phyloP scores from a whole-genome alignment of 2,797 vertebrate genomes.

The Argya squamiceps region DNA sequence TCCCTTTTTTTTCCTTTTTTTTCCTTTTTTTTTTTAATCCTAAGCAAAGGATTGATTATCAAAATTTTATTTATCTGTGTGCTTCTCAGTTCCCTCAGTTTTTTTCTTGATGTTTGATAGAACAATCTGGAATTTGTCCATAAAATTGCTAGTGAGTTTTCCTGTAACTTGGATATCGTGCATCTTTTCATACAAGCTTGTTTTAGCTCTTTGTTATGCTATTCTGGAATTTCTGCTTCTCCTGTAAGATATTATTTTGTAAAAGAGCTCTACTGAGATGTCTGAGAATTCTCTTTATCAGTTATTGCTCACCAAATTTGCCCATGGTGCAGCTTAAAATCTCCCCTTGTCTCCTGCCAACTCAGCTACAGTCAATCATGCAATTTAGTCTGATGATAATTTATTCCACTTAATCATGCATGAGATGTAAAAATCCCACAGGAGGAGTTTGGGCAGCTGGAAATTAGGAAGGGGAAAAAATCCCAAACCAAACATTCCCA shows the following conservation, averaged over 20 bases:
- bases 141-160: neutral
- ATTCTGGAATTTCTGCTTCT: neutral
- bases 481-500: conserved; percentile 17
- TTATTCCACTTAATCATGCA: conserved; percentile 35
- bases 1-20: neutral
- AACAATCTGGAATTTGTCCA: neutral
- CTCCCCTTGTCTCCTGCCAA: neutral
- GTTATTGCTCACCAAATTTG: neutral
- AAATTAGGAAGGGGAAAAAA: neutral
- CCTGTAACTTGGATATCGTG: neutral
- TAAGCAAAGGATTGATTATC: neutral
- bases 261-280: neutral
- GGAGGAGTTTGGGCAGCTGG: neutral
- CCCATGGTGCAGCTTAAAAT: neutral
- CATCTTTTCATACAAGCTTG: neutral
- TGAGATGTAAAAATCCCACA: neutral
- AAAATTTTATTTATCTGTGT: neutral
- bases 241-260: neutral
- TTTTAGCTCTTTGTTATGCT: neutral
- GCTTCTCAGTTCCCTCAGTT: fast-evolving
- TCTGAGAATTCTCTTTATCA: neutral
- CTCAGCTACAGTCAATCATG: neutral
- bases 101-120: neutral
- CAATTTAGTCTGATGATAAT: neutral
- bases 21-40: neutral